A percentile compares a stretch with the other conserved stretches of the same genome.
Evolutionary conservation across 2,797 vertebrate genomes (phyloP).

Genomic region (Thripadectes ignobilis): DNA sequence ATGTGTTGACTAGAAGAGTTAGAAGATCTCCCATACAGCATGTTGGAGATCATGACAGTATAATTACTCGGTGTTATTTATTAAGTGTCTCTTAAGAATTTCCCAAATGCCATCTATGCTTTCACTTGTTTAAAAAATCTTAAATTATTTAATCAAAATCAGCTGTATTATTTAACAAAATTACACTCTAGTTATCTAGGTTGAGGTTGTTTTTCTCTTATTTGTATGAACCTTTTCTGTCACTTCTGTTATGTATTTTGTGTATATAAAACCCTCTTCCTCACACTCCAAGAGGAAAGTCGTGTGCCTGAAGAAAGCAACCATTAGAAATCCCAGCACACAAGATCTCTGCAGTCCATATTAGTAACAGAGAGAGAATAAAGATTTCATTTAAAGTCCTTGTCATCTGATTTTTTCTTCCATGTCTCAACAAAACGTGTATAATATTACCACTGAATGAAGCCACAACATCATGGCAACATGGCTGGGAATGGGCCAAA

Average conservation of each 20-base stretch:
- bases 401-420: neutral
- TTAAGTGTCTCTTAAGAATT: neutral
- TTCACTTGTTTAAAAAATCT: neutral
- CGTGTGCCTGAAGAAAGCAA: neutral
- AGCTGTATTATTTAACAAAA: neutral
- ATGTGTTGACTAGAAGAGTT: neutral
- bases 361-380: neutral
- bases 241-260: neutral
- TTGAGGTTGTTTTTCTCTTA: neutral
- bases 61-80: neutral
- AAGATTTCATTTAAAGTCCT: neutral
- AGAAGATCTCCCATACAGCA: neutral
- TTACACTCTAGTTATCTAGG: neutral
- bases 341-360: neutral
- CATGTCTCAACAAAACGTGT: neutral
- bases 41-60: neutral
- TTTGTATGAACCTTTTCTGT: neutral
- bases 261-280: neutral
- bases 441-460: neutral
- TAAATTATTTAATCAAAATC: neutral
- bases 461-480: neutral
- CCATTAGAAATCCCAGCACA: neutral
- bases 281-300: neutral
- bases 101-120: neutral
- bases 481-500: neutral